Evolutionary conservation across 2,888 invertebrate genomes (phyloP).

Genomic region (Idaea straminata): DNA sequence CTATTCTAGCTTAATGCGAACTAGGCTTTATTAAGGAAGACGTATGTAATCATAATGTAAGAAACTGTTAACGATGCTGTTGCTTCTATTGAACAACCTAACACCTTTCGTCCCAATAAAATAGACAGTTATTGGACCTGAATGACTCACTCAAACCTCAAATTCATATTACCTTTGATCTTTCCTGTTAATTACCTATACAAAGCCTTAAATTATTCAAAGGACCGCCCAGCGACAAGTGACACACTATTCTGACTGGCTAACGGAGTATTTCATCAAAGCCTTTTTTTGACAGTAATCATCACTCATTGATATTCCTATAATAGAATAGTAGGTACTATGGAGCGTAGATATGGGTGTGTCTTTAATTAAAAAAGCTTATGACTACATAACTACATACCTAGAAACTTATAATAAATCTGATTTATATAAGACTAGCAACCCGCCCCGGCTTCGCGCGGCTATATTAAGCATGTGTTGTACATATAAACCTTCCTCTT

Average conservation of each 20-base stretch:
- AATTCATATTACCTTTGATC: not conserved
- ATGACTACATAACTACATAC: too few relatives aligned
- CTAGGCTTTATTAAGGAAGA: not conserved
- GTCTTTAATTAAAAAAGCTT: too few relatives aligned
- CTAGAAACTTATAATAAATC: too few relatives aligned
- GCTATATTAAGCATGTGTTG: too few relatives aligned
- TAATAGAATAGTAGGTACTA: not conserved
- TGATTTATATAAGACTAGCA: too few relatives aligned
- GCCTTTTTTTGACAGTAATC: not conserved
- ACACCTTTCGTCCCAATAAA: not conserved
- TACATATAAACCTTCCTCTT: too few relatives aligned
- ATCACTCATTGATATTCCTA: not conserved
- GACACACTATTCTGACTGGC: not conserved
- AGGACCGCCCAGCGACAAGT: not conserved
- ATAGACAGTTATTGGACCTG: not conserved
- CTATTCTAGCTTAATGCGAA: too few relatives aligned
- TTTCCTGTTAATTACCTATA: not conserved
- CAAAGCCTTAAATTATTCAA: not conserved
- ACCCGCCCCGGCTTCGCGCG: too few relatives aligned
- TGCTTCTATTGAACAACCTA: not conserved
- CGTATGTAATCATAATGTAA: not conserved
- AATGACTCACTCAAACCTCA: not conserved
- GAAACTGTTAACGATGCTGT: not conserved
- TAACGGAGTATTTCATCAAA: not conserved
- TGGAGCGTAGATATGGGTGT: too few relatives aligned